These are phyloP conservation scores for Stenotaenia linearis DNA, from an alignment of 2,888 invertebrate genomes.

Conservation along the genomic window DNA sequence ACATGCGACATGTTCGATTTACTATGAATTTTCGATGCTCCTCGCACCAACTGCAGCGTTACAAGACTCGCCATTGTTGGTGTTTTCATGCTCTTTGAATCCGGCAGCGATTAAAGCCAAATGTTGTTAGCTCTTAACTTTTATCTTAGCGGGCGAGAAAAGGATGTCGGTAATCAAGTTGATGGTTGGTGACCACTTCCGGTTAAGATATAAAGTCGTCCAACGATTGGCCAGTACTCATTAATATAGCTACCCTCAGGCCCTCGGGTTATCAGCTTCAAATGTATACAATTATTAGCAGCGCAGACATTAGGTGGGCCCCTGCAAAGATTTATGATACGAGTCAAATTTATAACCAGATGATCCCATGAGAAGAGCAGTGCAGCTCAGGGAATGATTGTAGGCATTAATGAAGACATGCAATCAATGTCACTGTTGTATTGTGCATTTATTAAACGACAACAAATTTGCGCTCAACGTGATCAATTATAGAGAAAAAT, in stretches of 20 bases:
- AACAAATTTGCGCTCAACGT: background rate
- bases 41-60: background rate
- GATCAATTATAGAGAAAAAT: background rate
- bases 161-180: conserved; percentile 13
- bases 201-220: background rate
- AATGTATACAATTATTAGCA: conserved; percentile 13
- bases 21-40: background rate
- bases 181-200: conserved; percentile 18
- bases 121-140: background rate
- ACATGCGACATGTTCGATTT: no score
- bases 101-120: background rate
- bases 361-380: background rate
- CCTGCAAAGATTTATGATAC: conserved; percentile 10
- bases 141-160: background rate
- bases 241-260: background rate
- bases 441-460: background rate
- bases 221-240: background rate
- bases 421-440: conserved; percentile 20
- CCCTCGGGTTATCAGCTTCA: conserved; percentile 17
- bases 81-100: background rate
- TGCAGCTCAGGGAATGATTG: conserved; percentile 22
- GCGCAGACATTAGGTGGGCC: background rate
- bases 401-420: conserved; percentile 24
- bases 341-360: conserved; percentile 26
- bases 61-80: background rate